A percentile compares a stretch with the other conserved stretches of the same genome.
phyloP scores from a whole-genome alignment of 1,140 invertebrate genomes.

The Bombus cullumanus region DNA sequence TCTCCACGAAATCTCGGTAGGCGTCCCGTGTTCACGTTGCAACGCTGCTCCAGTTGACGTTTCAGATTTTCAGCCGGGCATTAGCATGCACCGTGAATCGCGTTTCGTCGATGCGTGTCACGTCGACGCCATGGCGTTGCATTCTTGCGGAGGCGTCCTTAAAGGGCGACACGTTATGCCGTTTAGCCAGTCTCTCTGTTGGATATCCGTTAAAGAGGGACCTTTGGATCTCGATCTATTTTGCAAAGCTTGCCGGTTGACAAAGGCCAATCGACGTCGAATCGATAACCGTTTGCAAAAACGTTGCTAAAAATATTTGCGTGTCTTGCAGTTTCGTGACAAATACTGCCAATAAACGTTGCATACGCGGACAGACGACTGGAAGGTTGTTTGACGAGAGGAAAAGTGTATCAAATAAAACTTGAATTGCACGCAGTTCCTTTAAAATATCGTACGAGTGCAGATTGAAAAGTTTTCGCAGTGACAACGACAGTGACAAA shows the following conservation, averaged over 20 bases:
- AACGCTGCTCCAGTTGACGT: conserved; percentile 65
- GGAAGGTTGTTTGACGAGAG: no score
- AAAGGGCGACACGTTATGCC: conserved; percentile 70
- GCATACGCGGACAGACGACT: no score
- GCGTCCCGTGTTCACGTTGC: conserved; percentile 60
- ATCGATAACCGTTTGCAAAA: no score
- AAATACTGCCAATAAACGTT: no score
- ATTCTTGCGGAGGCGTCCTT: conserved; percentile 65
- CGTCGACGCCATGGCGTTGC: conserved; percentile 63
- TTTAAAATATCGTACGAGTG: no score
- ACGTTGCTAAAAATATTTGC: no score
- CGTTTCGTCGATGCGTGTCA: conserved; percentile 69
- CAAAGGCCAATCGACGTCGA: no score
- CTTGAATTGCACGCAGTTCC: no score
- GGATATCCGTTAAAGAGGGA: conserved; percentile 40
- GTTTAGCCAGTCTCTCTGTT: conserved; percentile 64
- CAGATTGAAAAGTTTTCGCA: no score
- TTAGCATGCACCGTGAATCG: conserved; percentile 67
- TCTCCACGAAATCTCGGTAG: conserved; percentile 69
- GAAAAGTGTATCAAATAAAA: no score
- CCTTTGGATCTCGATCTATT: conserved; percentile 17
- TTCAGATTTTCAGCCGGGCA: conserved; percentile 66
- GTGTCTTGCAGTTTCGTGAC: no score
- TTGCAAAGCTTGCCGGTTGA: conserved; percentile 38
- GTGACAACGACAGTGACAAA: no score